Conservation (phyloP, 1,140 invertebrate species). For the Zaprionus camerounensis region DNA sequence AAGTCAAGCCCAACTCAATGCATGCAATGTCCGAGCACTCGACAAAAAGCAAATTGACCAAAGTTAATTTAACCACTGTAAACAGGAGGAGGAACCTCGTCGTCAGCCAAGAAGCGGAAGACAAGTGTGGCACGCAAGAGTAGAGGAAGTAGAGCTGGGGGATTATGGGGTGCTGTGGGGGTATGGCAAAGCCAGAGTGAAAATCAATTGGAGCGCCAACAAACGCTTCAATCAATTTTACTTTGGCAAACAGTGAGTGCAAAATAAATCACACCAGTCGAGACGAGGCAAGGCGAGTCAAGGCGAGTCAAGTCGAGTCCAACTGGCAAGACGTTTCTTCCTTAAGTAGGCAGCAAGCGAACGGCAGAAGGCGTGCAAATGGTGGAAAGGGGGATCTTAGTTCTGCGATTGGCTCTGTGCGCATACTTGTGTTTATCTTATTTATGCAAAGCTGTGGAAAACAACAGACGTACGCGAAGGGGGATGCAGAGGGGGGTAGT, state of each 20-base stretch:
- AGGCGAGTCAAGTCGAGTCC: conserved; percentile 27
- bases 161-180: background rate
- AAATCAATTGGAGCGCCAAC: conserved; percentile 79
- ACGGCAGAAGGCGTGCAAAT: background rate
- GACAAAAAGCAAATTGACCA: conserved; percentile 78
- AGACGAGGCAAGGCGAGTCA: background rate
- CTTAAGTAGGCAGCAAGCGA: conserved; percentile 5
- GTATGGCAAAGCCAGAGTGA: conserved; percentile 29
- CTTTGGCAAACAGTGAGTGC: conserved; percentile 82
- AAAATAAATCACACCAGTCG: conserved; percentile 79
- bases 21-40: conserved; percentile 53
- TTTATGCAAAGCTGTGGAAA: conserved; percentile 81
- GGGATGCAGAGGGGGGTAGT: conserved; percentile 1
- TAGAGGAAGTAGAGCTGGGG: background rate
- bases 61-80: conserved; percentile 81
- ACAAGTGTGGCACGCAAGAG: background rate
- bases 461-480: conserved; percentile 42
- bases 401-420: conserved; percentile 25
- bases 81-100: conserved; percentile 57
- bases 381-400: background rate
- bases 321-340: conserved; percentile 39
- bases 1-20: background rate
- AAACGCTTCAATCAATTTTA: conserved; percentile 83
- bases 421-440: conserved; percentile 76
- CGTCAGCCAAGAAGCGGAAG: conserved; percentile 35